Conservation (phyloP, 1,140 invertebrate genomes). For the Armadillidium nasatum region DNA sequence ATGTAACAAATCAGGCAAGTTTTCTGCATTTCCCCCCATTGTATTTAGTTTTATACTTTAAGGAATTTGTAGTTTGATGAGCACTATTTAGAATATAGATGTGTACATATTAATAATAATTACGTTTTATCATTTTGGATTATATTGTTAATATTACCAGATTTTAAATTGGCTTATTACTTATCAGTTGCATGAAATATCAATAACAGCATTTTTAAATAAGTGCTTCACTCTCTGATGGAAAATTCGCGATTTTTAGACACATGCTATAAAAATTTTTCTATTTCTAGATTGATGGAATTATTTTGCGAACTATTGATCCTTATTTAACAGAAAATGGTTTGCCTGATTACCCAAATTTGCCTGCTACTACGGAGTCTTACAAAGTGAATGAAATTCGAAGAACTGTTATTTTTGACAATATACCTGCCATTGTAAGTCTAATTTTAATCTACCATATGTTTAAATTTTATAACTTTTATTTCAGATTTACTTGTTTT, state of each 20-base stretch:
- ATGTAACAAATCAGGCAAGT: constrained; percentile 70
- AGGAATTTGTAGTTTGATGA: too few relatives aligned
- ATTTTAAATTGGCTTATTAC: too few relatives aligned
- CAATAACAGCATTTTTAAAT: too few relatives aligned
- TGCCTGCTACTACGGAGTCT: constrained; percentile 82
- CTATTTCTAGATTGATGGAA: constrained; percentile 65
- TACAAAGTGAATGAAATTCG: constrained; percentile 94
- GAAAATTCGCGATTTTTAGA: neutral
- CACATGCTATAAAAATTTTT: neutral
- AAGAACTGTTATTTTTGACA: constrained; percentile 75
- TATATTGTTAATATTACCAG: too few relatives aligned
- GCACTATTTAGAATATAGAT: too few relatives aligned
- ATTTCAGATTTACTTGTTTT: constrained; percentile 18
- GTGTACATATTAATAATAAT: too few relatives aligned
- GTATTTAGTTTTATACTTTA: too few relatives aligned
- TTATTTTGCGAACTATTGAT: constrained; percentile 67
- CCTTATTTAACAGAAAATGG: constrained; percentile 76
- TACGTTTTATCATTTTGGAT: too few relatives aligned
- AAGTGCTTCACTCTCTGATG: too few relatives aligned
- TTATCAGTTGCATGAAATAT: too few relatives aligned
- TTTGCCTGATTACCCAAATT: constrained; percentile 82
- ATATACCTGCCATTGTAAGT: constrained; percentile 62
- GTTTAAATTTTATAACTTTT: neutral
- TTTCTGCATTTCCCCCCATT: too few relatives aligned
- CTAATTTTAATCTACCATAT: constrained; percentile 39